A percentile compares a stretch with the other conserved stretches of the same genome.
These are phyloP conservation scores for Diploptera punctata DNA, from an alignment of 2,888 invertebrate species.

Conservation along the genomic window DNA sequence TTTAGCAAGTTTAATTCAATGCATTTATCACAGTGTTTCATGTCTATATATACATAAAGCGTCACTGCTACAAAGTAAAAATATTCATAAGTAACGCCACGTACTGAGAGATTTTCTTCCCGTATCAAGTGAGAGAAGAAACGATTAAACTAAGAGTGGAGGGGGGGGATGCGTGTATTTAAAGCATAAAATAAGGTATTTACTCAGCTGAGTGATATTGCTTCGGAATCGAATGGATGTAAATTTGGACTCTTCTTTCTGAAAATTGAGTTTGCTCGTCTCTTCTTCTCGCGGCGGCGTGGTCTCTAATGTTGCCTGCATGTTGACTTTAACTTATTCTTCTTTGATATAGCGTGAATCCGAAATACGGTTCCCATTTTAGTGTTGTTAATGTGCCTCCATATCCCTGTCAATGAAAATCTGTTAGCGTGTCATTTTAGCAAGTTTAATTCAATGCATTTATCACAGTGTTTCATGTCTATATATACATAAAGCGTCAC, in stretches of 20 bases:
- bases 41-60: neutral
- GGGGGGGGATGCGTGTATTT: neutral
- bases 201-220: slow-evolving; percentile 33
- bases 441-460: neutral
- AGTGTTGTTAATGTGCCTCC: neutral
- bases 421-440: neutral
- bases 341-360: neutral
- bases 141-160: no score
- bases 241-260: slow-evolving; percentile 31
- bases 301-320: slow-evolving; percentile 25
- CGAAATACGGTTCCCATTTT: neutral
- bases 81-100: no score
- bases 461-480: neutral
- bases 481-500: neutral
- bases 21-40: neutral
- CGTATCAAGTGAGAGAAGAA: no score
- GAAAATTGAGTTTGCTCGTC: slow-evolving; percentile 35
- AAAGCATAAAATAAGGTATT: slow-evolving; percentile 14
- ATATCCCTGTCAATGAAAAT: neutral
- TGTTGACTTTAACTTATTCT: neutral
- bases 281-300: neutral
- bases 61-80: neutral
- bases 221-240: slow-evolving; percentile 30
- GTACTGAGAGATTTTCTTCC: no score
- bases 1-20: neutral